A percentile compares a stretch with the other conserved stretches of the same genome.
Conservation (phyloP, 2,113 vertebrate genomes). For the Colaptes auratus region DNA sequence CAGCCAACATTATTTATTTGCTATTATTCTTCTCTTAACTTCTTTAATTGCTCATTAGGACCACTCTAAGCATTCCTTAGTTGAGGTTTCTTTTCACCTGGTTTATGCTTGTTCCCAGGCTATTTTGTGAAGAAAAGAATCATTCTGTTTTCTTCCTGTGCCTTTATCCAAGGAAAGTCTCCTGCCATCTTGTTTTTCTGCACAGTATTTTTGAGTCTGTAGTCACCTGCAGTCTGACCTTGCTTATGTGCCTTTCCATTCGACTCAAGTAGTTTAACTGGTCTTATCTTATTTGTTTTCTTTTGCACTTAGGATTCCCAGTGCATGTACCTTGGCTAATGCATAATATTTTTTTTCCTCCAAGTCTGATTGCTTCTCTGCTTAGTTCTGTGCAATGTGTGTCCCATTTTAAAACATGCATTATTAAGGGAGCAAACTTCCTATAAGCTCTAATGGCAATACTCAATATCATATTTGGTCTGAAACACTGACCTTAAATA, state of each 20-base stretch:
- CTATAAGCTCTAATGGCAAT: fast-evolving
- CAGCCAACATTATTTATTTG: not conserved
- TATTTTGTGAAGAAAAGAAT: not conserved
- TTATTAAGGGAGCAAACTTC: not conserved
- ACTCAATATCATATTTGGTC: not conserved
- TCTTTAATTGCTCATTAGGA: not conserved
- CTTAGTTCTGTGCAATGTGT: not conserved
- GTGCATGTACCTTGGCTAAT: not conserved
- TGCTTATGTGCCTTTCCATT: not conserved
- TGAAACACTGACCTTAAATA: not conserved
- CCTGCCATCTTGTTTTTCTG: not conserved
- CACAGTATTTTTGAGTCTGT: not conserved
- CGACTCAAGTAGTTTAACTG: not conserved
- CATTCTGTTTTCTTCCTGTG: not conserved
- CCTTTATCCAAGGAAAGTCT: not conserved
- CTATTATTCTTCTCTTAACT: not conserved
- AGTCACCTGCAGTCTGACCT: not conserved
- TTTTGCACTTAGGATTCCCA: not conserved
- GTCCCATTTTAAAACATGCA: not conserved
- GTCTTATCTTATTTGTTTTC: not conserved
- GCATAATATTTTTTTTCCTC: not conserved
- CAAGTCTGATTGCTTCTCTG: not conserved
- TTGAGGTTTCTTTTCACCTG: not conserved
- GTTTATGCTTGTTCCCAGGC: not conserved
- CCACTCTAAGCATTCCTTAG: not conserved